Conservation (phyloP, 2,113 vertebrate species). For the Anseranas semipalmata region DNA sequence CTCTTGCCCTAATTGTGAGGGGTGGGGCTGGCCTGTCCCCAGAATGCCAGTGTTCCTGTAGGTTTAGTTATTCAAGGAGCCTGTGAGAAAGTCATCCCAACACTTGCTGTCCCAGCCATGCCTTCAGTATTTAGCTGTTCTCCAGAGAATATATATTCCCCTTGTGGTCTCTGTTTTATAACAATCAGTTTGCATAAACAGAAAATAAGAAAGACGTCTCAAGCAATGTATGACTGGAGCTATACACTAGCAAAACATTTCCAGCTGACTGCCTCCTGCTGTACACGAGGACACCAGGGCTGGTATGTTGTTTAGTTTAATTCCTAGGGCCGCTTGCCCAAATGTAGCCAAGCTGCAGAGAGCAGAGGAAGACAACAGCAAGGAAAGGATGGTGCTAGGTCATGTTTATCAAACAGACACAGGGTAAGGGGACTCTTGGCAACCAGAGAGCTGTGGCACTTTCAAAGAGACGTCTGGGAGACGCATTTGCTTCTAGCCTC, state of each 20-base stretch:
- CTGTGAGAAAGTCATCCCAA: not conserved
- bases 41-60: not conserved
- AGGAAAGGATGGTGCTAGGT: not conserved
- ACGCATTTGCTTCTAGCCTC: not conserved
- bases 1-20: conserved; percentile 14
- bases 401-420: not conserved
- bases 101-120: not conserved
- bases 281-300: not conserved
- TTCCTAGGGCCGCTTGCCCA: not conserved
- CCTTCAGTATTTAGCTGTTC: not conserved
- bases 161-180: not conserved
- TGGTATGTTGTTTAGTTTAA: not conserved
- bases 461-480: not conserved
- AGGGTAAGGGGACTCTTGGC: not conserved
- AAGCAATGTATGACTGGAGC: not conserved
- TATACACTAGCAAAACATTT: not conserved
- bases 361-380: not conserved
- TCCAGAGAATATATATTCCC: not conserved
- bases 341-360: not conserved
- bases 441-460: not conserved
- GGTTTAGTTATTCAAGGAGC: not conserved
- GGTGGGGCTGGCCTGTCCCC: not conserved
- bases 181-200: not conserved
- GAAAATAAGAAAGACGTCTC: not conserved
- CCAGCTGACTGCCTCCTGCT: not conserved